Conservation (phyloP, 2,888 invertebrate species). For the Synergus gifuensis region DNA sequence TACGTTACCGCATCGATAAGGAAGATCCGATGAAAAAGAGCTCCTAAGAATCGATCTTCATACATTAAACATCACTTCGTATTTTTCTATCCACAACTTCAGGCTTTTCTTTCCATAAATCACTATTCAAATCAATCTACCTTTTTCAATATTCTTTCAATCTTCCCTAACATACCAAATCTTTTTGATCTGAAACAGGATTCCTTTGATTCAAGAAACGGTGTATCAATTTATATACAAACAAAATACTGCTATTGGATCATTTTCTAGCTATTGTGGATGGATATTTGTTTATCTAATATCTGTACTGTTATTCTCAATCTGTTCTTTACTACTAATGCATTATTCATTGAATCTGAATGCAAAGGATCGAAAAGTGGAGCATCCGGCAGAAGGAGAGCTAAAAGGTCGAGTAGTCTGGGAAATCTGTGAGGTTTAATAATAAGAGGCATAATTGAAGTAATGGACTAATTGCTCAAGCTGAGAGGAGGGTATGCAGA, state of each 20-base stretch:
- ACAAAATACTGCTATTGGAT: too few relatives aligned
- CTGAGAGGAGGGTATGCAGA: slow-evolving; percentile 59
- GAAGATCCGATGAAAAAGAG: slow-evolving; percentile 13
- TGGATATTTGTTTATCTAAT: background rate
- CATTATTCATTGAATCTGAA: background rate
- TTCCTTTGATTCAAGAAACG: too few relatives aligned
- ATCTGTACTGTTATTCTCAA: background rate
- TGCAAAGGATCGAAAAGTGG: slow-evolving; percentile 21
- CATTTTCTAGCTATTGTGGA: too few relatives aligned
- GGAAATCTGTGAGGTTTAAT: slow-evolving; percentile 53
- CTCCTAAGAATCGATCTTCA: slow-evolving; percentile 12
- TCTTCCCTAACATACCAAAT: background rate
- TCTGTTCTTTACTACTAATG: background rate
- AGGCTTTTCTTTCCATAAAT: slow-evolving; percentile 2
- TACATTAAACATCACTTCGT: slow-evolving; percentile 15
- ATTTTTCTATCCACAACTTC: background rate
- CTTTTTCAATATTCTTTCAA: background rate
- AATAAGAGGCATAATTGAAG: slow-evolving; percentile 69
- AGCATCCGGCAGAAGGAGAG: slow-evolving; percentile 34
- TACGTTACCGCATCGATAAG: slow-evolving; percentile 19
- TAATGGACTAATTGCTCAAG: slow-evolving; percentile 73
- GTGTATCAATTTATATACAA: too few relatives aligned
- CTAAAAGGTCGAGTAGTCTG: slow-evolving; percentile 30
- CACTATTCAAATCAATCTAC: background rate
- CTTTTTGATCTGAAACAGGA: too few relatives aligned